Evolutionary conservation across 2,888 invertebrate species (phyloP), one percentile per base, ranked within the genome.

Genomic region (Deladenus siricidicola): DNA sequence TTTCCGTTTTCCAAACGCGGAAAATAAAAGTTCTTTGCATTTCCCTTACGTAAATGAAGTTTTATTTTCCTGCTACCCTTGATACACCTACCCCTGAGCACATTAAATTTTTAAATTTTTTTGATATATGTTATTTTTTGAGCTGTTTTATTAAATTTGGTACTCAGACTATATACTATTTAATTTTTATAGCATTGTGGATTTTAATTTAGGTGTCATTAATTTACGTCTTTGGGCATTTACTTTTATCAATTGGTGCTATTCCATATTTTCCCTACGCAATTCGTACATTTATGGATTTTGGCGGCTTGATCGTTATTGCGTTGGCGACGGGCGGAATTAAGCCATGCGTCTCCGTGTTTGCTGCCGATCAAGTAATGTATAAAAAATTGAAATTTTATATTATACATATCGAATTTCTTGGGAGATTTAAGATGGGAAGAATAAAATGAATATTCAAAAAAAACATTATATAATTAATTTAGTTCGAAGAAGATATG

Each of bases 251-350:
- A 2, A 51, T 80, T n/a, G 82, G 82, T 19, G 80, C 82, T 1
- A 68, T 83, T 21, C 82, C 82, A n/a, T 79, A 79, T 10, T 70
- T 80, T 30, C 78, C 56, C 14, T 50, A 67, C 39, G 30, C 47
- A 21, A 54, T 63, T 24, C 57, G 68, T 28, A 51, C 57, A 23
- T 50, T 65, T 1, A 60, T 77, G 51, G 78, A 78, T 62, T 80
- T 87, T 63, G 69, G 86, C 23, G 88, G 87, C 0, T 80, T 89
- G 28, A 76, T 85, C 17, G 80, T 88, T 68, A 89, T 94, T 72
- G 90, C 90, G 0, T 73, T 91, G 17, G 92, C 91, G 0, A 90
- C 91, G 0, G 93, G 93, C 1, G 92, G 92, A 1, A 94, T 94
- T 71, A 94, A 94, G 78, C 92, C 93, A 0, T 93, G 92, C 76